Percentiles rank a stretch among this genome's conserved stretches.
Evolutionary conservation across 2,113 vertebrate genomes (phyloP).

Genomic region (Psephotus haematonotus): DNA sequence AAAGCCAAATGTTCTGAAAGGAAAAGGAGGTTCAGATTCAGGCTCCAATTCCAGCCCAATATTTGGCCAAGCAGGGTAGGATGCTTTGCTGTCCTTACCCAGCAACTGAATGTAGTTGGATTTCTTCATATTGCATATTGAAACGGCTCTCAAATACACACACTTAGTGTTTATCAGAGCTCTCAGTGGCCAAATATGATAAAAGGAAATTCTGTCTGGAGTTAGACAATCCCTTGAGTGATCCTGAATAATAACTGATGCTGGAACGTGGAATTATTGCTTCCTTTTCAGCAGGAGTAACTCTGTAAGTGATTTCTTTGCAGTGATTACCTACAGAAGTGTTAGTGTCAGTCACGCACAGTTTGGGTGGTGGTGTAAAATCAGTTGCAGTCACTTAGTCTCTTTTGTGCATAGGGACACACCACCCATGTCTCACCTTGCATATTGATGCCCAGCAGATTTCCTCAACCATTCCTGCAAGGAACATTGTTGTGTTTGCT

Average conservation of each 20-base stretch:
- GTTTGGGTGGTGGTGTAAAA: background rate
- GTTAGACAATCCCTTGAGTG: background rate
- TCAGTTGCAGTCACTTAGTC: background rate
- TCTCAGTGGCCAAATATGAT: background rate
- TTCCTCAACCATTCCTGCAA: background rate
- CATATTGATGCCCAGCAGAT: background rate
- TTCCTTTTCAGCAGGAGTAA: background rate
- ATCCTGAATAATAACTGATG: background rate
- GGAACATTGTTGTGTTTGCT: background rate
- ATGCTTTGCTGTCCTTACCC: background rate
- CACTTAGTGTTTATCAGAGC: background rate
- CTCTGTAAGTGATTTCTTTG: background rate
- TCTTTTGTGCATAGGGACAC: background rate
- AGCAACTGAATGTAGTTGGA: background rate
- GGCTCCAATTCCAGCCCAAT: background rate
- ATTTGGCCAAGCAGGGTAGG: fast-evolving
- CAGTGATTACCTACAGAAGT: background rate
- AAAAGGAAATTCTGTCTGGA: background rate
- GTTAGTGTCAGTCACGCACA: background rate
- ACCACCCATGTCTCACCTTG: background rate
- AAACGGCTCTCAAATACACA: background rate
- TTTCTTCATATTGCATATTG: fast-evolving
- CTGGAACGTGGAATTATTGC: background rate
- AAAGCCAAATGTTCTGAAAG: background rate
- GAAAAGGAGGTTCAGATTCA: background rate